Percentiles rank a stretch among this genome's conserved stretches.
phyloP scores from a whole-genome alignment of 2,888 invertebrate genomes.

The Leucoptera coffeella region DNA sequence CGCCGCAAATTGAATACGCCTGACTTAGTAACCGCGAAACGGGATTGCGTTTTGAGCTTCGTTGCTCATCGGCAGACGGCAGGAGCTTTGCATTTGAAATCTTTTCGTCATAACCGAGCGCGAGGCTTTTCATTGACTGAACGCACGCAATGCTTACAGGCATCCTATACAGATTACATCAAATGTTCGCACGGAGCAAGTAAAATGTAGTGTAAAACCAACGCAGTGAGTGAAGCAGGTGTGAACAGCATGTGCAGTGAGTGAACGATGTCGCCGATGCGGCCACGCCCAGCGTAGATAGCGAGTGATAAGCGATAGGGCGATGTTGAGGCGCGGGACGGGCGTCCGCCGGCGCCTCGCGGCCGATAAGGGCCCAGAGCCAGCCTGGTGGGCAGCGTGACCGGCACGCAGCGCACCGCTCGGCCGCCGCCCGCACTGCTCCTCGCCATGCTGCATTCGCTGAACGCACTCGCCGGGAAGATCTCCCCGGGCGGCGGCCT shows the following conservation, averaged over 20 bases:
- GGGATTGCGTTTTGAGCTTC: too few species aligned
- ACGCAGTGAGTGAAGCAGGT: conserved; percentile 15
- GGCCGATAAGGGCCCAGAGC: conserved; percentile 19
- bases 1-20: too few species aligned
- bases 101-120: too few species aligned
- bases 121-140: too few species aligned
- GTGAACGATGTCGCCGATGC: conserved; percentile 44
- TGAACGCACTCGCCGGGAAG: conserved; percentile 85
- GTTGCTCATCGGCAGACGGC: too few species aligned
- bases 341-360: conserved; percentile 15
- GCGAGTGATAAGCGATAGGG: too few species aligned
- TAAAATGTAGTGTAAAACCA: background rate
- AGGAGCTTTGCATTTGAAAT: too few species aligned
- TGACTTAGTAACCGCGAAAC: too few species aligned
- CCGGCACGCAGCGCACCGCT: conserved; percentile 27
- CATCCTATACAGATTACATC: too few species aligned
- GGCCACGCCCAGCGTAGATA: conserved; percentile 49
- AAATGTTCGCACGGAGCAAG: too few species aligned
- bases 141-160: too few species aligned
- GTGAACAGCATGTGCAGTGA: too few species aligned
- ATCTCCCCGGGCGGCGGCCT: conserved; percentile 75
- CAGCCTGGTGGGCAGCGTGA: conserved; percentile 41
- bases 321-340: conserved; percentile 5
- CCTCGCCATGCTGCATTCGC: conserved; percentile 76
- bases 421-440: conserved; percentile 65